Percentiles rank a stretch among this genome's conserved stretches.
These are phyloP conservation scores for Antennarius striatus DNA, from an alignment of 2,113 vertebrate species.

Conservation along the genomic window DNA sequence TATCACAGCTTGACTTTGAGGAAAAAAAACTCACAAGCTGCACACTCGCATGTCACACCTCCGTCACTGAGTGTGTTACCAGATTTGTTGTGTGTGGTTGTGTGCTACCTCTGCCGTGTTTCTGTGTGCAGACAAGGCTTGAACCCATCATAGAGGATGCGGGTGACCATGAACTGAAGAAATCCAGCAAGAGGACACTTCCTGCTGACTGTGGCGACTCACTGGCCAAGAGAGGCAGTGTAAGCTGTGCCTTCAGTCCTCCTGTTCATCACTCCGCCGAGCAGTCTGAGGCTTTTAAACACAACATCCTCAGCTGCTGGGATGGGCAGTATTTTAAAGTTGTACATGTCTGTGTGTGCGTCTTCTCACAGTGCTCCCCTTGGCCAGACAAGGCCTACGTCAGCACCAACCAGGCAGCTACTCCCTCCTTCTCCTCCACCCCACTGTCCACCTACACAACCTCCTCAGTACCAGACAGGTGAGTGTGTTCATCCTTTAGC, in stretches of 20 bases:
- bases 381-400: conserved; percentile 91
- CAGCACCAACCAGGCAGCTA: conserved; percentile 86
- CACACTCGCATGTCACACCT: too few species aligned
- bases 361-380: conserved; percentile 85
- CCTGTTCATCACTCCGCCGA: too few species aligned
- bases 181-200: conserved; percentile 99
- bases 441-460: conserved; percentile 84
- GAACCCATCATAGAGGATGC: conserved; percentile 98
- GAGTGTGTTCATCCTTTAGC: neutral
- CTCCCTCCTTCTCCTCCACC: conserved; percentile 85
- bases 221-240: conserved; percentile 99
- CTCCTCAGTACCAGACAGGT: conserved; percentile 89
- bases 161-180: conserved; percentile 99
- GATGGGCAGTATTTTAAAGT: too few species aligned
- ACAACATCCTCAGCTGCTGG: too few species aligned
- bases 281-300: too few species aligned
- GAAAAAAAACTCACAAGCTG: too few species aligned
- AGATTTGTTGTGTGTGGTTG: neutral
- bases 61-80: too few species aligned
- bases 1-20: too few species aligned
- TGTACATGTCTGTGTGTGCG: neutral
- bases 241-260: conserved; percentile 74
- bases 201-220: conserved; percentile 99
- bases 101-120: conserved; percentile 55
- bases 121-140: conserved; percentile 94